Conservation (phyloP, 2,797 vertebrate species). For the Thripadectes ignobilis region DNA sequence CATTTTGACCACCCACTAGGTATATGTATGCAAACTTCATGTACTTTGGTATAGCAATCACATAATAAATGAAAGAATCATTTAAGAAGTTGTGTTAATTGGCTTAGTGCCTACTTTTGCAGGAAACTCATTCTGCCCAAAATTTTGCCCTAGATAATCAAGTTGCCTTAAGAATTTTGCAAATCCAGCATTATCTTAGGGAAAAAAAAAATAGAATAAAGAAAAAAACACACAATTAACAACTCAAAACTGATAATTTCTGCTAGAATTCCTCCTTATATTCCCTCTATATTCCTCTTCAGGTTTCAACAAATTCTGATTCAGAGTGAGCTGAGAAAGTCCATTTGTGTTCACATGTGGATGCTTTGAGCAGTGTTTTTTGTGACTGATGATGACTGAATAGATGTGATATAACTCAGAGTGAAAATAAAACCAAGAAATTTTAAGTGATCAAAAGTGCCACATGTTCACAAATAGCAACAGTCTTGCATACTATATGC, state of each 20-base stretch:
- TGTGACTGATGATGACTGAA: neutral
- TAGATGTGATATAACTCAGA: neutral
- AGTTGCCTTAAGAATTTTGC: neutral
- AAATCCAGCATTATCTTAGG: neutral
- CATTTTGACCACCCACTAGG: neutral
- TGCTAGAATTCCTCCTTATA: neutral
- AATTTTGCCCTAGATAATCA: neutral
- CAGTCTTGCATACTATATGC: neutral
- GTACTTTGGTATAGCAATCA: neutral
- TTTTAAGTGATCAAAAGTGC: neutral
- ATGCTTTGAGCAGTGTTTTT: neutral
- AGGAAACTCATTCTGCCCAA: neutral
- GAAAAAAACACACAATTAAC: neutral
- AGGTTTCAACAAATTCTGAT: neutral
- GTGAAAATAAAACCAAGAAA: neutral
- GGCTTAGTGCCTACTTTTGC: neutral
- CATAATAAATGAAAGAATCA: neutral
- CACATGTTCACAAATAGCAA: neutral
- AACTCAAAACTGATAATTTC: neutral
- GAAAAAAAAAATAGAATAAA: fast-evolving
- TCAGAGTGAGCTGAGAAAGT: neutral
- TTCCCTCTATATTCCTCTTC: neutral
- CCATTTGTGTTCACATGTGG: neutral
- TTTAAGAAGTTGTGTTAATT: neutral
- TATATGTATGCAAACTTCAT: neutral